Evolutionary conservation across 2,797 vertebrate genomes (phyloP), one percentile per base, ranked within the genome.

Genomic region (Nannoperca obscura): DNA sequence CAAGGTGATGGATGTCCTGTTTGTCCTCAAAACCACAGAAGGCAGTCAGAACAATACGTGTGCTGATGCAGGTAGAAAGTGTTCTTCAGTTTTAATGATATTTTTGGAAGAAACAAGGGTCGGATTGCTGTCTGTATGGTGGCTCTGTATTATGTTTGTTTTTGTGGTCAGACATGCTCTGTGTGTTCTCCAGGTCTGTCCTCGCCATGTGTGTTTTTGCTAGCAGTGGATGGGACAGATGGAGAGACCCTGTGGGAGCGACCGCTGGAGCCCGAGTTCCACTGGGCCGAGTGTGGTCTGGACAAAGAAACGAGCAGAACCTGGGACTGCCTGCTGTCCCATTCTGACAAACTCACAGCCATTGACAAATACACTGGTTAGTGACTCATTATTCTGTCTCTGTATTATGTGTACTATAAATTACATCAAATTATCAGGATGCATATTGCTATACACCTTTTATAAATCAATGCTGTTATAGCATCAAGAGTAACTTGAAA

Each of bases 1-100:
- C 94, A 96, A 94, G 80, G 95, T 99, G 70, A 94, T 94, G 78
- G 98, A 99, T 38, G 87, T 98, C 24, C 13, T 99, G 75, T 96
- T 99, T 72, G 94, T 96, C 71, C 90, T 97, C 81, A 96, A 92
- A 89, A 91, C 83, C 5, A 57, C 66, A 70, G 90, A 92, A 0
- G 69, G 85, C 85, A 93, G 74, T 63, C 78, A 54, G 67, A 97
- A 95, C 92, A 83, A 64, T 0, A 95, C 96, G 1, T 99, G 98
- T 55, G 15, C 66, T 3, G 85, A 86, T 30, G 86, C 91, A 95
- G 96, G 98, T 98, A 93, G 68, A 17, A 65, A 42, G 1, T 5
- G 5, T 49, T 62, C 0, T 27, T 46, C 1, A 6, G 0, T 53
- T 69, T 44, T 3, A n/a, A 4, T 50, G 20, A 3, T 52, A 50